Base-by-base conservation (phyloP, 2,888 invertebrate species). In the Diplolepis rosae region DNA sequence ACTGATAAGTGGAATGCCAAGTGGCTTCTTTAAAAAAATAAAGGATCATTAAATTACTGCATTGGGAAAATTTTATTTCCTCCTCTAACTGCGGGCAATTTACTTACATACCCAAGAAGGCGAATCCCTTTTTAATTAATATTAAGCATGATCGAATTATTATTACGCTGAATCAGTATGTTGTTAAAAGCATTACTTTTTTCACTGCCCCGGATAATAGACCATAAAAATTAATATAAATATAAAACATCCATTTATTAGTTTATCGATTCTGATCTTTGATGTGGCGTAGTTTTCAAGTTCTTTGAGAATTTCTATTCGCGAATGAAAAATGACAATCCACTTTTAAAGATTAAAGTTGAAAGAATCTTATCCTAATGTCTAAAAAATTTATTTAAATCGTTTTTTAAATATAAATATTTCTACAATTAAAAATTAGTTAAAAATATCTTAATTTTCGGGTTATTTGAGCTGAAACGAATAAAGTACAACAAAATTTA, bases 1-100 rank as follows among this genome's bases (percentile, higher is more conserved):
- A 28, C 52, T 27, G 51, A 51, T 51, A 52, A 52, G 52, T 52
- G 27, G 27, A 52, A 52, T 28, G 6, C 51, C 27, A 24, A 51
- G 27, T 27, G 51, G 27, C 24, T 1, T 13, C 27, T 52, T 52
- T 24, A 28, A n/a, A 52, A 52, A 28, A 52, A 52, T 45, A 45
- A 45, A 22, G 9, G 18, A 22, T 18, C 45, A 45, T 45, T 22
- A 45, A 45, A 45, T 45, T 45, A 45, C 9, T 22, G 1, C 18
- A 9, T 1, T 9, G 45, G 2, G 22, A 22, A 45, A 45, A 45
- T 45, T 18, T 18, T 18, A 45, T 45, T 45, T 45, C 45, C 45
- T 39, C 11, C n/a, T 45, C 18, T 45, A 22, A 45, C 15, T 45
- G 15, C 9, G 9, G 18, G 18, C 18, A 45, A 0, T 22, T 45